A percentile compares a stretch with the other conserved stretches of the same genome.
Conservation (phyloP, 2,888 invertebrate species). For the Neoaliturus tenellus region DNA sequence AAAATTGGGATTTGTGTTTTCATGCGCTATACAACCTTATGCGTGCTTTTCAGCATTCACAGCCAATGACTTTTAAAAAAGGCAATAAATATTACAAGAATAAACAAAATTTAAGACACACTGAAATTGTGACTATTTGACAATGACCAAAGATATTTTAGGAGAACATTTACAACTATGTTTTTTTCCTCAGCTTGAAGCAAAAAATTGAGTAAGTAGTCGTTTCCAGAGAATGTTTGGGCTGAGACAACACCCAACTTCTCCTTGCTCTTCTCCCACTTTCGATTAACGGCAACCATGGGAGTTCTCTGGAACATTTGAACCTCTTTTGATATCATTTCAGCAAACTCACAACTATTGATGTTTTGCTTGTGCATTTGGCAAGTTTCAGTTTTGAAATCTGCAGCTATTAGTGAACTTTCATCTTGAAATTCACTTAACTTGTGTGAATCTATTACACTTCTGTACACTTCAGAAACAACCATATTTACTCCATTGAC, state of each 20-base stretch:
- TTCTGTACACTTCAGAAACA: not conserved
- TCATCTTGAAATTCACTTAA: not conserved
- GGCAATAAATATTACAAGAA: too few relatives aligned
- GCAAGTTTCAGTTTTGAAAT: not conserved
- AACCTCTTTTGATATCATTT: not conserved
- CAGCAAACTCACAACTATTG: not conserved
- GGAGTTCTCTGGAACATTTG: not conserved
- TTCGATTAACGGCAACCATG: not conserved
- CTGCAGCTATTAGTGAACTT: not conserved
- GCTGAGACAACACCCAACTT: not conserved
- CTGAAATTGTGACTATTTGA: not conserved
- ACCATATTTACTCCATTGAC: not conserved
- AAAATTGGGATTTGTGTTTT: too few relatives aligned
- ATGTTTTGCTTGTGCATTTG: not conserved
- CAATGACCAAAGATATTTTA: not conserved
- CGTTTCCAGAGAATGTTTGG: not conserved
- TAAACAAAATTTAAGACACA: too few relatives aligned
- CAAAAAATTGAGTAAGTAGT: not conserved
- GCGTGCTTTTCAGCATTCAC: too few relatives aligned
- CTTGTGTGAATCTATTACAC: not conserved
- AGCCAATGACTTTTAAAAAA: too few relatives aligned
- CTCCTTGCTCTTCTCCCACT: not conserved
- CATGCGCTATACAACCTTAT: too few relatives aligned
- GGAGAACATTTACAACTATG: not conserved
- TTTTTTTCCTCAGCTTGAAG: not conserved